Evolutionary conservation across 1,140 invertebrate genomes (phyloP), one percentile per base, ranked within the genome.

Genomic region (Acromyrmex charruanus): DNA sequence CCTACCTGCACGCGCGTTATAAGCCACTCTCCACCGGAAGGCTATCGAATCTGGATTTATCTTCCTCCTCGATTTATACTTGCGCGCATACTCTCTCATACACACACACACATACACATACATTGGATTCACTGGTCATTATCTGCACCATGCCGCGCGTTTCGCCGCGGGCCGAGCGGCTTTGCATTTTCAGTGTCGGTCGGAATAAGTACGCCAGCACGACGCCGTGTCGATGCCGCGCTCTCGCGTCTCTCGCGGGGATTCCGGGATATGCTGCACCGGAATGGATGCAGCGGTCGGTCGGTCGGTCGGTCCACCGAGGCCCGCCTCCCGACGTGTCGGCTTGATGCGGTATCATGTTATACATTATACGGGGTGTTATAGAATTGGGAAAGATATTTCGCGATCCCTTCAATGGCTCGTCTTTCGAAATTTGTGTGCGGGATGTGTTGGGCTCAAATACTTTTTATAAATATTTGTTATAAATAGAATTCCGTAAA

Each of bases 21-120:
- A 59, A 61, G 55, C 72, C 55, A 39, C 69, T 61, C 80, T 84
- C 63, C 39, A 88, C 66, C 87, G 87, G 51, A 49, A 86, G 88
- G 66, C 81, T 74, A 77, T 86, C 31, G 39, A 68, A 85, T 88
- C 87, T 88, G 69, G 63, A 84, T 80, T 55, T 79, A 72, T 31
- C 63, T 74, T 85, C 49, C 71, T 66, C 21, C 81, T 75, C 44
- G 21, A 85, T 66, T 53, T 39, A 72, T 25, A 58, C 5, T 18
- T 18, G 74, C 39, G 28, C 58, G 25, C 65, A 44, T 21, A 25
- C 66, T 21, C 66, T 35, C 63, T 18, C 63, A 3, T 16, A 49
- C 2, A 49, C 10, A 31, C 59, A 21, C 2, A 49, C 10, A 31
- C 75, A 35, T 1, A 12, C 10, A 31, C 59, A 35, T 1, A 12